Conservation (phyloP, 2,113 vertebrate genomes). For the Elgaria multicarinata region DNA sequence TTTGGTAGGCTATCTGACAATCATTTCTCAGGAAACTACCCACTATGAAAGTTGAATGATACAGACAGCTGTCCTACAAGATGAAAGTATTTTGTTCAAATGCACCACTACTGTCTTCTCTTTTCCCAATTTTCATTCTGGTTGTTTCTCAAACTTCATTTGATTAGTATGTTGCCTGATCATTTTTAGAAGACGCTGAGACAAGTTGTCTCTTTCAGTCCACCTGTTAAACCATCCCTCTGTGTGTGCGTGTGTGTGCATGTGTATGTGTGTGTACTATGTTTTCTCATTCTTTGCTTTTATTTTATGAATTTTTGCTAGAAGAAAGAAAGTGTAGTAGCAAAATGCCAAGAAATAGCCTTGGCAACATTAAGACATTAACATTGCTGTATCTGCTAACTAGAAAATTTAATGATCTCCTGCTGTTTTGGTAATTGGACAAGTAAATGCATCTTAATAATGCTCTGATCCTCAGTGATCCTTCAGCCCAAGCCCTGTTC, state of each 20-base stretch:
- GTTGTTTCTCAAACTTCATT: constrained; percentile 13
- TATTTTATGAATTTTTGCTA: constrained; percentile 52
- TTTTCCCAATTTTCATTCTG: background rate
- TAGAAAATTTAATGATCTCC: constrained; percentile 94
- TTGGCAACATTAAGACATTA: constrained; percentile 80
- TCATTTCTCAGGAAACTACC: constrained; percentile 2
- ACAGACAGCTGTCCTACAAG: constrained; percentile 11
- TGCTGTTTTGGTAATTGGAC: constrained; percentile 99
- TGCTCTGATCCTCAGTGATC: constrained; percentile 41
- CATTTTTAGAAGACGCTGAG: background rate
- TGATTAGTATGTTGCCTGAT: constrained; percentile 1
- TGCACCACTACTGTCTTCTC: constrained; percentile 34
- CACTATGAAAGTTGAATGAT: constrained; percentile 39
- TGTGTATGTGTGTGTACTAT: background rate
- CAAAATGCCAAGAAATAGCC: constrained; percentile 78
- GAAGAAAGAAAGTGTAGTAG: constrained; percentile 73
- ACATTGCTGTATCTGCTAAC: constrained; percentile 80
- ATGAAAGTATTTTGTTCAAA: constrained; percentile 61
- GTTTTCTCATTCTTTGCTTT: constrained; percentile 21
- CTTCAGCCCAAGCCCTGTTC: constrained; percentile 22
- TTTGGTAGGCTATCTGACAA: constrained; percentile 40
- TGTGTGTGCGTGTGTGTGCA: background rate
- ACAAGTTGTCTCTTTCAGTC: background rate
- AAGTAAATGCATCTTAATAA: constrained; percentile 95
- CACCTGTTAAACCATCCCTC: background rate